Percentiles rank a stretch among this genome's conserved stretches.
Evolutionary conservation across 2,113 vertebrate species (phyloP).

Genomic region (Microtus richardsoni): DNA sequence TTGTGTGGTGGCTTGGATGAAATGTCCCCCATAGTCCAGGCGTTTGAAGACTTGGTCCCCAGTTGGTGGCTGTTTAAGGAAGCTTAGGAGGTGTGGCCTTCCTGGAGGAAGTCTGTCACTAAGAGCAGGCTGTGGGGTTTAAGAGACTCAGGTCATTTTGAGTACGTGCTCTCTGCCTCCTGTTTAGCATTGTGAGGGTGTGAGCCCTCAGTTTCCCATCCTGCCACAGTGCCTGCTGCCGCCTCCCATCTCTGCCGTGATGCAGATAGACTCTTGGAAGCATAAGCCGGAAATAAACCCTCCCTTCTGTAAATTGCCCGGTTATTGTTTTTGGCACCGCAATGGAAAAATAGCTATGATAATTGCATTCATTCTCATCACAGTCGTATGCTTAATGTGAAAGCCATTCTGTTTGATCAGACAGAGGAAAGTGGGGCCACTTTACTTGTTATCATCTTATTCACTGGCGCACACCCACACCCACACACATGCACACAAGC

Average conservation of each 20-base stretch:
- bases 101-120: background rate
- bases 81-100: background rate
- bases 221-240: background rate
- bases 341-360: background rate
- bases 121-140: background rate
- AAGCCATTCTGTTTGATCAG: constrained; percentile 42
- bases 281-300: background rate
- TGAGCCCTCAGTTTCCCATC: background rate
- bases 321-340: background rate
- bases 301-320: background rate
- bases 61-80: background rate
- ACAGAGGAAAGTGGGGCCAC: constrained; percentile 12
- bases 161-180: too few relatives aligned
- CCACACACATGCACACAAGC: background rate
- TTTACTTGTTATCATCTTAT: constrained; percentile 36
- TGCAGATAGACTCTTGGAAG: background rate
- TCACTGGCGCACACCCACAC: background rate
- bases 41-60: background rate
- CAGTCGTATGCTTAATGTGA: background rate
- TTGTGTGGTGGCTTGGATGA: background rate
- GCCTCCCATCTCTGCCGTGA: background rate
- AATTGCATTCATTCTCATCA: background rate
- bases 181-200: background rate
- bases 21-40: background rate
- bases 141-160: too few relatives aligned